Conservation (phyloP, 2,113 vertebrate species). For the Anarhynchus alexandrinus region DNA sequence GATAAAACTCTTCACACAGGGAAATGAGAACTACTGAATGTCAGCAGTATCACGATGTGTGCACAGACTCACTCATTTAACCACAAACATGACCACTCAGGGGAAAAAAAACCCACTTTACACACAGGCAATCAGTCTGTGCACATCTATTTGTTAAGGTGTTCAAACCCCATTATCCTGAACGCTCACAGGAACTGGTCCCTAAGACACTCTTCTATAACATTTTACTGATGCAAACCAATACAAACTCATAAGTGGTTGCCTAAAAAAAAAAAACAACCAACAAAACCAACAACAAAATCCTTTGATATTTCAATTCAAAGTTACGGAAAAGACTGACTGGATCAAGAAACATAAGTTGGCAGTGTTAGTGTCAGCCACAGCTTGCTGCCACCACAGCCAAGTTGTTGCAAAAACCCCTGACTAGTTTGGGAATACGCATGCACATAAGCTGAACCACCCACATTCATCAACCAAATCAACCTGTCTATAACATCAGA, state of each 20-base stretch:
- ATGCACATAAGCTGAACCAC: background rate
- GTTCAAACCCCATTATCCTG: background rate
- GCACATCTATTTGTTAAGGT: background rate
- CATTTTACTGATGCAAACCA: background rate
- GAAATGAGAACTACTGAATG: background rate
- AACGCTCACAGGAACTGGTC: background rate
- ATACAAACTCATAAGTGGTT: background rate
- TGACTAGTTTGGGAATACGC: background rate
- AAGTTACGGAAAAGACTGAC: background rate
- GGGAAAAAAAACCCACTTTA: background rate
- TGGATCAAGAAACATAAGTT: background rate
- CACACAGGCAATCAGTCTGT: background rate
- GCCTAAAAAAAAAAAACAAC: background rate
- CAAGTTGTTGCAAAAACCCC: background rate
- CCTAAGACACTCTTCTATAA: background rate
- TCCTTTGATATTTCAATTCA: background rate
- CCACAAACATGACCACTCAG: background rate
- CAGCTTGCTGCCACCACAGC: background rate
- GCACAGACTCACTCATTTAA: background rate
- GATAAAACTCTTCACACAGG: background rate
- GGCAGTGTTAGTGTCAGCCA: background rate
- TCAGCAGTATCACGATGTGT: background rate
- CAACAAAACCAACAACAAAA: background rate
- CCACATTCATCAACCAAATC: background rate
- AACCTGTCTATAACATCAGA: background rate